Conservation (phyloP, 2,797 vertebrate species). For the Urocyon cinereoargenteus region DNA sequence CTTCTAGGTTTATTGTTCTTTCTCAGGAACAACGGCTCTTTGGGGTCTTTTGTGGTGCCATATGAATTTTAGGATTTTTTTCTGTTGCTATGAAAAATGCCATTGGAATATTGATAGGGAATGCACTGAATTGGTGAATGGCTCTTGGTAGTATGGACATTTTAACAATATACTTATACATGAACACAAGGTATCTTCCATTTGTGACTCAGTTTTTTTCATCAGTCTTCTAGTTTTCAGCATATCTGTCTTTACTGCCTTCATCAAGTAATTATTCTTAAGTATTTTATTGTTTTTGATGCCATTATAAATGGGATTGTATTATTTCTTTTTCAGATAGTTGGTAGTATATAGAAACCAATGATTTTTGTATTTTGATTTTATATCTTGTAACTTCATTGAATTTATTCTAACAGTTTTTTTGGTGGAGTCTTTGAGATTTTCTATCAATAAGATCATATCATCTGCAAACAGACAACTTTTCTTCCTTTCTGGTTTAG, state of each 20-base stretch:
- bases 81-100: background rate
- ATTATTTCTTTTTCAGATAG: background rate
- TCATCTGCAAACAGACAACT: background rate
- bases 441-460: background rate
- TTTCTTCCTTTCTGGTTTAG: background rate
- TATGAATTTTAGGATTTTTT: background rate
- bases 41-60: background rate
- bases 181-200: background rate
- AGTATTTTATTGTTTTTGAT: constrained; percentile 12
- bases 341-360: background rate
- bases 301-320: background rate
- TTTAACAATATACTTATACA: background rate
- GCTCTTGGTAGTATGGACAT: background rate
- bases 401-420: background rate
- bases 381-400: background rate
- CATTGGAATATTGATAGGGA: background rate
- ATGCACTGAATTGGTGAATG: background rate
- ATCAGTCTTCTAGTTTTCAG: background rate
- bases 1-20: background rate
- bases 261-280: background rate
- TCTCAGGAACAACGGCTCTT: background rate
- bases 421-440: background rate
- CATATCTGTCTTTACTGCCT: background rate
- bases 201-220: background rate
- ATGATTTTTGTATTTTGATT: background rate